Evolutionary conservation across 2,888 invertebrate genomes (phyloP), one percentile per base, ranked within the genome.

Genomic region (Lomographa bimaculata): DNA sequence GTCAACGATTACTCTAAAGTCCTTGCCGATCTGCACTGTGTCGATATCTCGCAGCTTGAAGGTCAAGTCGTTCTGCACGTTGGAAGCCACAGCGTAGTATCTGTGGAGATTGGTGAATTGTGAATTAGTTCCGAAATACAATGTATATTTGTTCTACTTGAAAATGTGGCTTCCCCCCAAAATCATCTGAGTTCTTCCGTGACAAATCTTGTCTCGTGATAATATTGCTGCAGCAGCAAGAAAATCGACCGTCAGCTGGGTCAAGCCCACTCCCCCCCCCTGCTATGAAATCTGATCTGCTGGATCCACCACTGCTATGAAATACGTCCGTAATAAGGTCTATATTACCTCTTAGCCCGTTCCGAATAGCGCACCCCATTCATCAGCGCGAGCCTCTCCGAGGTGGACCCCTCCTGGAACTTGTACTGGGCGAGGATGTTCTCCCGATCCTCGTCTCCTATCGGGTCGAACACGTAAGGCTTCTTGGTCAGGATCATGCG

Each of bases 371-470:
- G 81, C 0, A 94, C 94, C 0, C 95, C 96, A 65, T 94, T 94
- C 77, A 93, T 91, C 12, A 96, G 85, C 1, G 94, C 92, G 45
- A 95, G 74, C 4, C 96, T 82, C 73, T 96, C 96, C 0, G 92
- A 94, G 6, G 92, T 89, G 0, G 93, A 91, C 6, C 95, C 95
- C 81, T 96, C 95, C 34, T 84, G 82, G 28, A 92, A 89, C 75
- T 96, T 96, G 80, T 95, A 96, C 46, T 91, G 79, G 0, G 74
- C 56, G 0, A 93, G 94, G 54, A 95, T 92, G 56, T 95, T 93
- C 60, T 93, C 91, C 1, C 92, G 84, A 59, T 95, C 95, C 28
- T 90, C 90, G 50, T 94, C 94, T 0, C 94, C 94, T 18, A 91
- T 90, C 0, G 93, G 92, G 64, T 94, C 95, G 60, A 92, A 94